Evolutionary conservation across 2,797 vertebrate species (phyloP).

Genomic region (Podarcis lilfordi): DNA sequence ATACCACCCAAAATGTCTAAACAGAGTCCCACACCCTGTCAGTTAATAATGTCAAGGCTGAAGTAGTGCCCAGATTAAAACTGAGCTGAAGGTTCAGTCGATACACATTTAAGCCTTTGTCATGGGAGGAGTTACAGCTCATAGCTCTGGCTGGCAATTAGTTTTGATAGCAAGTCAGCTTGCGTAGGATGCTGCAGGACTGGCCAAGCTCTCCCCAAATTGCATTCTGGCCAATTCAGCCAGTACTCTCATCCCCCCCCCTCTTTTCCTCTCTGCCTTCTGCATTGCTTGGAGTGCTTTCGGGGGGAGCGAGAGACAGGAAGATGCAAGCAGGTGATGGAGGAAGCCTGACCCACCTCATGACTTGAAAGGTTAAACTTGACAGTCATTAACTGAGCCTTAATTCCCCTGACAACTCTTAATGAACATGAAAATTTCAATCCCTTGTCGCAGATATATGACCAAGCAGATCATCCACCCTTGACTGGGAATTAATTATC

Average conservation of each 20-base stretch:
- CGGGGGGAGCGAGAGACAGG: not conserved
- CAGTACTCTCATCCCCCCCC: too few species aligned
- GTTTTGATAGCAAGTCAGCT: not conserved
- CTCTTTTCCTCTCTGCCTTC: not conserved
- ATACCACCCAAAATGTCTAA: too few species aligned
- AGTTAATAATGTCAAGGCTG: not conserved
- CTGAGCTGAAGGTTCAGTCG: not conserved
- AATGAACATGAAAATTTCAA: constrained; percentile 1
- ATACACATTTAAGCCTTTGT: not conserved
- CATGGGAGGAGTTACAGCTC: too few species aligned
- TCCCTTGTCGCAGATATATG: not conserved
- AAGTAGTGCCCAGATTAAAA: not conserved
- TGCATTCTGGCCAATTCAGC: not conserved
- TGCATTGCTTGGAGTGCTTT: not conserved
- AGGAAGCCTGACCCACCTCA: not conserved
- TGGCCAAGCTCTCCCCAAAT: not conserved
- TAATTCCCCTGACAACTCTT: constrained; percentile 1
- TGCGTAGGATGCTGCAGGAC: not conserved
- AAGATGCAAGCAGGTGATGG: not conserved
- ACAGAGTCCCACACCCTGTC: too few species aligned
- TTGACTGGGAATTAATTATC: constrained; percentile 2
- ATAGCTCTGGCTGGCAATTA: not conserved
- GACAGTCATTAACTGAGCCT: not conserved
- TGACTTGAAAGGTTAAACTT: constrained; percentile 1
- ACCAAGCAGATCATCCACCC: not conserved